Evolutionary conservation across 2,113 vertebrate species (phyloP), one percentile per base, ranked within the genome.

Genomic region (Rhizomys pruinosus): DNA sequence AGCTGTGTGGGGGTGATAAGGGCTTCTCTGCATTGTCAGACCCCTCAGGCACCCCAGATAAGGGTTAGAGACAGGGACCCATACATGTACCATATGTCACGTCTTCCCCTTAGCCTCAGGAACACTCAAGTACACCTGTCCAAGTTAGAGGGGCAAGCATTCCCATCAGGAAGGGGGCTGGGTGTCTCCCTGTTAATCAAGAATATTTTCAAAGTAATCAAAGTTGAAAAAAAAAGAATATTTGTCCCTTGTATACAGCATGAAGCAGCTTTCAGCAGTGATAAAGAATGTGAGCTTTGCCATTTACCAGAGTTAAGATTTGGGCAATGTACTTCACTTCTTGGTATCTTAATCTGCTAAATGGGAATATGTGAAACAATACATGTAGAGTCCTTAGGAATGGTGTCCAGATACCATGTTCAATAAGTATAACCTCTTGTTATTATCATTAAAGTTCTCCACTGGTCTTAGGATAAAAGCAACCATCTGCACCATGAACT

Each of bases 1-100:
- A 90, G 93, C 93, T 95, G 78, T 84, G 73, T 84, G 64, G 81
- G 64, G 86, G n/a, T 55, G 87, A 84, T 90, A 92, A 95, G 52
- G 64, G 19, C 52, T 84, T 78, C 42, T 91, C 81, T 55, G 19
- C 73, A 47, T 90, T 88, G 84, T 90, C 44, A 82, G 63, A 78
- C 64, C 78, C 81, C 77, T 63, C 15, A 19, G 85, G n/a, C 29
- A 37, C 63, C 82, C 34, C 29, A 82, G 91, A 72, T 76, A 88
- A 95, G 22, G 15, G n/a, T 42, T 25, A 4, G 44, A 0, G 7
- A 74, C 47, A 44, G 16, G 42, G 42, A 11, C 90, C 11, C 15
- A 63, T 20, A 34, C 80, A 61, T 87, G 25, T n/a, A 63, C 34
- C 42, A 42, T 34, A 27, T 79, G 25, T 89, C 52, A 73, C 44